Conservation (phyloP, 2,888 invertebrate species). For the Andrena haemorrhoa region DNA sequence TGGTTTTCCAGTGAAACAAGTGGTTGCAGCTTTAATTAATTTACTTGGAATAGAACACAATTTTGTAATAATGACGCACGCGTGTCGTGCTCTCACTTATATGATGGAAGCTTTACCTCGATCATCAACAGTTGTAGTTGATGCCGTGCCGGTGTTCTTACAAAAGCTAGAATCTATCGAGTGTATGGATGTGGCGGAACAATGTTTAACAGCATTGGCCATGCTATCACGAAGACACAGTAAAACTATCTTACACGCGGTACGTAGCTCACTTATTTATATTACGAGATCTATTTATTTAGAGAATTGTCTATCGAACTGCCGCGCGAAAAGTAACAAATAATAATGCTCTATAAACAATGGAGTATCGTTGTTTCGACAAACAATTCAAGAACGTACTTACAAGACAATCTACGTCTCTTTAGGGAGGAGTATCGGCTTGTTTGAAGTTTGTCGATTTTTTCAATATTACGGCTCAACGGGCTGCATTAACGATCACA, state of each 20-base stretch:
- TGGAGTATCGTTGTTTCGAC: too few relatives aligned
- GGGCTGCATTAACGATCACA: conserved; percentile 97
- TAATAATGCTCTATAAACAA: too few relatives aligned
- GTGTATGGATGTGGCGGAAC: conserved; percentile 99
- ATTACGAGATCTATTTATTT: too few relatives aligned
- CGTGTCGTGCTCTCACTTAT: conserved; percentile 98
- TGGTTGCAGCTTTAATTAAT: conserved; percentile 97
- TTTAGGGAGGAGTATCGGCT: conserved; percentile 96
- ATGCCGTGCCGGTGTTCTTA: conserved; percentile 98
- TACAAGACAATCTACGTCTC: not conserved
- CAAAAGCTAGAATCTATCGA: conserved; percentile 99
- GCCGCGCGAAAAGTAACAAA: too few relatives aligned
- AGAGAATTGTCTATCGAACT: too few relatives aligned
- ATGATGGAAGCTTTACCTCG: conserved; percentile 99
- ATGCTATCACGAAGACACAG: conserved; percentile 98
- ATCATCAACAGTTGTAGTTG: conserved; percentile 97
- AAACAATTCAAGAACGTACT: not conserved
- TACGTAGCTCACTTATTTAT: conserved; percentile 83
- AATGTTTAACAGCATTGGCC: conserved; percentile 98
- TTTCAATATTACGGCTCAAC: conserved; percentile 99
- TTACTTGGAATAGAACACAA: conserved; percentile 98
- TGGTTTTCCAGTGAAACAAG: conserved; percentile 99
- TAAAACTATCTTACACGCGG: conserved; percentile 97
- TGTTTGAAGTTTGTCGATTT: conserved; percentile 99
- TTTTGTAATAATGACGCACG: conserved; percentile 99